Conservation (phyloP, 2,888 invertebrate species). For the Siphlonurus alternatus region DNA sequence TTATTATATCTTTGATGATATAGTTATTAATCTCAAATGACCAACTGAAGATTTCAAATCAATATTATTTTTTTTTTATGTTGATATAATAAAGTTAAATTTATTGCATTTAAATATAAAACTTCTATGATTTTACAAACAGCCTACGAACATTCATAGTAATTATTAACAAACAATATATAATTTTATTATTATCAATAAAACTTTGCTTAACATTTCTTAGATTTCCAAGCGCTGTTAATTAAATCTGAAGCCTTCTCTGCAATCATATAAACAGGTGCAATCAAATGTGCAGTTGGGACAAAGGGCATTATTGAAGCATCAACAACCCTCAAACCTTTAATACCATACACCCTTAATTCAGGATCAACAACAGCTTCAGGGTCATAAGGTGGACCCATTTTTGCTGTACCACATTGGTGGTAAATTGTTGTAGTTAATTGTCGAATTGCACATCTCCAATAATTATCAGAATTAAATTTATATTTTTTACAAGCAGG, state of each 20-base stretch:
- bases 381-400: slow-evolving; percentile 18
- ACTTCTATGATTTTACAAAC: no score
- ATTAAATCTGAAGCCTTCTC: slow-evolving; percentile 25
- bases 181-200: no score
- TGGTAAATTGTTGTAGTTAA: slow-evolving; percentile 10
- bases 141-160: no score
- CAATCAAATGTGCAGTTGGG: slow-evolving; percentile 15
- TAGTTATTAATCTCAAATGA: no score
- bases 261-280: slow-evolving; percentile 22
- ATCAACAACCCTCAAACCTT: slow-evolving; percentile 15
- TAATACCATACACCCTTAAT: slow-evolving; percentile 15
- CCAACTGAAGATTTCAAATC: no score
- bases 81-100: no score
- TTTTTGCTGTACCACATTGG: slow-evolving; percentile 19
- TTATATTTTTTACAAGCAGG: slow-evolving; percentile 17
- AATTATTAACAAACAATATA: no score
- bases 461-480: slow-evolving; percentile 14
- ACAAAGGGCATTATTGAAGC: slow-evolving; percentile 17
- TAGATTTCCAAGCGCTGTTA: slow-evolving; percentile 13
- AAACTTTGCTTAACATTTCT: no score
- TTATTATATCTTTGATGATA: no score
- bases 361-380: slow-evolving; percentile 15
- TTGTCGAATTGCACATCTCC: slow-evolving; percentile 10
- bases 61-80: no score
- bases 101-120: no score